These are phyloP conservation scores for Allolobophora icterica DNA, from an alignment of 2,888 invertebrate species.

Conservation along the genomic window DNA sequence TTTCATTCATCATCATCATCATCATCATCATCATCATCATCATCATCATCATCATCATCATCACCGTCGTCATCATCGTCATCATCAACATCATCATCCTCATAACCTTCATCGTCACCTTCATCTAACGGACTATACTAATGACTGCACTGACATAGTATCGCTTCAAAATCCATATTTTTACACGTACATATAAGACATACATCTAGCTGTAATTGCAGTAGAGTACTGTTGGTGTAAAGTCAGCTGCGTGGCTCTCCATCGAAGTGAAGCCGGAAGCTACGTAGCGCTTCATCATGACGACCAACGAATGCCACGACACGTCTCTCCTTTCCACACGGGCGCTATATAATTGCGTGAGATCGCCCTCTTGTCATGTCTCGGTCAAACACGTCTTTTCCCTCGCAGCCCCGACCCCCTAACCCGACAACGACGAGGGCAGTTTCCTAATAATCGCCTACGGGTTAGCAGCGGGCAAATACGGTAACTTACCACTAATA, in stretches of 20 bases:
- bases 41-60: constrained; percentile 23
- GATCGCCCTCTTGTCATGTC: constrained; percentile 23
- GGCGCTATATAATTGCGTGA: constrained; percentile 25
- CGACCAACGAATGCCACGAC: not conserved
- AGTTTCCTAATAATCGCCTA: constrained; percentile 23
- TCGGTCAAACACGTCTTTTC: not conserved
- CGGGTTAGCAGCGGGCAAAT: not conserved
- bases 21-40: constrained; percentile 29
- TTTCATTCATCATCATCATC: constrained; percentile 33
- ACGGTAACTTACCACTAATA: constrained; percentile 23
- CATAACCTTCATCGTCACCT: not conserved
- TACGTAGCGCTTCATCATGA: not conserved
- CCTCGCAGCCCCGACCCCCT: not conserved
- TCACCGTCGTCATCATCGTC: constrained; percentile 23
- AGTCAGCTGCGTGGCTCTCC: not conserved
- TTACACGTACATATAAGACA: not conserved
- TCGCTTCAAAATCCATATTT: not conserved
- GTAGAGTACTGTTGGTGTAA: constrained; percentile 4
- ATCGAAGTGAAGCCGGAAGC: constrained; percentile 12
- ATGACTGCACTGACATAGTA: not conserved
- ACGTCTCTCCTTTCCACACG: constrained; percentile 13
- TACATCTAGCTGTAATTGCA: not conserved
- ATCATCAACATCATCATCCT: constrained; percentile 31
- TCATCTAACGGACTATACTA: not conserved
- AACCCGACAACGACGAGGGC: not conserved